Percentiles rank a stretch among this genome's conserved stretches.
These are phyloP conservation scores for Spicauda simplicius DNA, from an alignment of 2,888 invertebrate species.

Conservation along the genomic window DNA sequence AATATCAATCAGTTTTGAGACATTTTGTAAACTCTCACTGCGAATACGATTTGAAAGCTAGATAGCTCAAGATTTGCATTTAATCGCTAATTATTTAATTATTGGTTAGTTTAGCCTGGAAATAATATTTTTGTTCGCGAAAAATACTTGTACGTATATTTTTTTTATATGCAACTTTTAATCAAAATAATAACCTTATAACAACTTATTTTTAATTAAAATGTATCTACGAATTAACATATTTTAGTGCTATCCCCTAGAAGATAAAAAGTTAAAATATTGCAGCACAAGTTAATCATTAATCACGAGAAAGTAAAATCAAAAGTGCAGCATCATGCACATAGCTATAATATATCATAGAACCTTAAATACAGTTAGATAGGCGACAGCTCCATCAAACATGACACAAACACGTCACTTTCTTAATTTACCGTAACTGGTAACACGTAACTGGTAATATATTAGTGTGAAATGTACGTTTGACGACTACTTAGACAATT, in stretches of 20 bases:
- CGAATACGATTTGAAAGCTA: slow-evolving; percentile 3
- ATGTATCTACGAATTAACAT: no score
- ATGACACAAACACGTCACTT: slow-evolving; percentile 15
- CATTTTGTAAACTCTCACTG: slow-evolving; percentile 25
- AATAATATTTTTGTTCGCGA: no score
- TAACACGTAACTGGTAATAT: slow-evolving; percentile 28
- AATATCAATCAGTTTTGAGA: slow-evolving; percentile 29
- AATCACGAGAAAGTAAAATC: slow-evolving; percentile 21
- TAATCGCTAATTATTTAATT: not conserved
- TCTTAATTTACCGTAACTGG: slow-evolving; percentile 25
- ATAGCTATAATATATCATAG: not conserved
- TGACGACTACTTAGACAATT: not conserved
- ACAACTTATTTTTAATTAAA: no score
- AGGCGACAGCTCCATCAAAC: slow-evolving; percentile 21
- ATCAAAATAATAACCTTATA: no score
- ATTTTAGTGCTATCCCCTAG: no score
- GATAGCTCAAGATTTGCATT: not conserved
- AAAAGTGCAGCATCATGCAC: slow-evolving; percentile 9
- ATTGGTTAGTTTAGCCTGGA: not conserved
- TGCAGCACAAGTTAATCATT: not conserved
- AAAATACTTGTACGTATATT: no score
- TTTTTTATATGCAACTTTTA: no score
- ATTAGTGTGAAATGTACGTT: not conserved
- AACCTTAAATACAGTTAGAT: slow-evolving; percentile 21
- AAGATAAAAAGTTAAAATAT: not conserved